Evolutionary conservation across 2,888 invertebrate species (phyloP).

Genomic region (Baccha elongata): DNA sequence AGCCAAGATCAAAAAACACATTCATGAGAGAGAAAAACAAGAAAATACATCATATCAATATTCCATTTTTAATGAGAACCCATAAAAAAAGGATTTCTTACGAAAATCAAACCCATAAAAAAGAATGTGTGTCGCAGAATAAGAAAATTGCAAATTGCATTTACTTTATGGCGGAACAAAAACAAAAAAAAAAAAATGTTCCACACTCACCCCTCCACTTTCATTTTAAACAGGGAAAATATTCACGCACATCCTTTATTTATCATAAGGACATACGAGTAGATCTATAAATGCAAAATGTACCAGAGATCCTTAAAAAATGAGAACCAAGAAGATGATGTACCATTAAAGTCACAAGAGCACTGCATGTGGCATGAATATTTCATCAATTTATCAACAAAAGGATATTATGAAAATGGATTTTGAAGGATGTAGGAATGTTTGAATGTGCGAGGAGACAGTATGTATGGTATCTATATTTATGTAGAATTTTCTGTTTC

Average conservation of each 20-base stretch:
- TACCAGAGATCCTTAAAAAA: constrained; percentile 41
- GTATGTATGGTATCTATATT: constrained; percentile 14
- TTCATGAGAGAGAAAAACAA: constrained; percentile 2
- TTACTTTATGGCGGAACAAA: constrained; percentile 44
- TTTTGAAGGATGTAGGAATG: constrained; percentile 38
- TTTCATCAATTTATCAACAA: constrained; percentile 73
- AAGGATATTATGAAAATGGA: constrained; percentile 62
- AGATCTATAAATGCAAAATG: constrained; percentile 19
- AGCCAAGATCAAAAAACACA: constrained; percentile 22
- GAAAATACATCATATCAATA: constrained; percentile 49
- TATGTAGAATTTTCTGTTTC: constrained; percentile 37
- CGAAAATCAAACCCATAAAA: constrained; percentile 49
- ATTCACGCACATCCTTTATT: constrained; percentile 9
- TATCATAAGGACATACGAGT: not conserved
- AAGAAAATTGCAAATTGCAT: constrained; percentile 72
- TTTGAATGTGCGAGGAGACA: not conserved
- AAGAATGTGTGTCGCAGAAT: constrained; percentile 40
- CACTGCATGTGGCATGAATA: constrained; percentile 72
- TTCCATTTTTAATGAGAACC: constrained; percentile 63
- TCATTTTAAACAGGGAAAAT: constrained; percentile 31
- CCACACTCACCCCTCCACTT: constrained; percentile 11
- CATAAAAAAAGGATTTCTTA: constrained; percentile 60
- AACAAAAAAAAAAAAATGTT: constrained; percentile 11
- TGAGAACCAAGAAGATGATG: constrained; percentile 23
- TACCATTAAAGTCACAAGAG: constrained; percentile 69